phyloP scores from a whole-genome alignment of 1,140 invertebrate species.

The Drosophila punjabiensis region DNA sequence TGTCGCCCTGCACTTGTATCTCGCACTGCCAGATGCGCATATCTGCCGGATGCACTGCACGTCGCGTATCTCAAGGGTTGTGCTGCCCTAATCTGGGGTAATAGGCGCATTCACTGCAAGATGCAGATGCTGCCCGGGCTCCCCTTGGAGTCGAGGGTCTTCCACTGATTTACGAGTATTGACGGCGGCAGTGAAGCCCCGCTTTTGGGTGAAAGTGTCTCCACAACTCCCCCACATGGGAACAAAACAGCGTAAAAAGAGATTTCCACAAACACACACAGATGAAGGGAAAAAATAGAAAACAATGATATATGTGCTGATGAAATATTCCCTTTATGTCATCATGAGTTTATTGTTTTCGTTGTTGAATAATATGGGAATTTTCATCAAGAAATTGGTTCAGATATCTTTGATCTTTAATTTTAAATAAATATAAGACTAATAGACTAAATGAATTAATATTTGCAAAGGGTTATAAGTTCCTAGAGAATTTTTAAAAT shows the following conservation, averaged over 20 bases:
- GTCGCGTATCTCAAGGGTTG: slow-evolving; percentile 53
- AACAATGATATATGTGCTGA: slow-evolving; percentile 2
- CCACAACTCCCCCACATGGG: slow-evolving; percentile 14
- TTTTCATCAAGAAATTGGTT: not conserved
- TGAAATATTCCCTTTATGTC: slow-evolving; percentile 6
- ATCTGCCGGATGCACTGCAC: slow-evolving; percentile 50
- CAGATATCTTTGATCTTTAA: not conserved
- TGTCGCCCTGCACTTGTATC: slow-evolving; percentile 49
- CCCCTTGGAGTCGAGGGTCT: slow-evolving; percentile 20
- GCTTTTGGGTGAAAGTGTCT: slow-evolving; percentile 49
- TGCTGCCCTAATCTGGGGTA: slow-evolving; percentile 48
- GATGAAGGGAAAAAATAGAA: slow-evolving; percentile 2
- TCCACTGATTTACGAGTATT: slow-evolving; percentile 47
- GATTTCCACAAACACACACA: slow-evolving; percentile 22
- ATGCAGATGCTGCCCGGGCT: slow-evolving; percentile 8
- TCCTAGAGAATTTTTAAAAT: too few relatives aligned
- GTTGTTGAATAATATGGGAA: not conserved
- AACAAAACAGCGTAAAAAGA: slow-evolving; percentile 5
- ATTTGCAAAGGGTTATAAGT: too few relatives aligned
- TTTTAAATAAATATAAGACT: not conserved
- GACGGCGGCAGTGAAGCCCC: slow-evolving; percentile 22
- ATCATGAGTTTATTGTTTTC: slow-evolving; percentile 7
- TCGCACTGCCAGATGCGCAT: slow-evolving; percentile 56
- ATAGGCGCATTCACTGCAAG: slow-evolving; percentile 49
- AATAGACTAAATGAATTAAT: too few relatives aligned